Evolutionary conservation across 2,113 vertebrate species (phyloP).

Genomic region (Scomber colias): DNA sequence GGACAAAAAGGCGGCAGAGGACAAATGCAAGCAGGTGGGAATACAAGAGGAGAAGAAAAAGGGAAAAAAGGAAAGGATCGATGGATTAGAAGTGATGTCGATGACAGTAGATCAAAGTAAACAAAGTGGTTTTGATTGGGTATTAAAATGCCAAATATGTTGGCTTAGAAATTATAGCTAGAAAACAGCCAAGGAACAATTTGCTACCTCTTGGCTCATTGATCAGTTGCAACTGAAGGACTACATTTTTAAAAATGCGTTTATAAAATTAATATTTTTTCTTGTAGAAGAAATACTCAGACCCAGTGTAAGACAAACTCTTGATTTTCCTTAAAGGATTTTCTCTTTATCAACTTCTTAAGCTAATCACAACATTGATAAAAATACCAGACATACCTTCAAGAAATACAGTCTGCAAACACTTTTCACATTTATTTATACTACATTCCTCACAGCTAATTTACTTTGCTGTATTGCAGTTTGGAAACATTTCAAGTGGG

Average conservation of each 20-base stretch:
- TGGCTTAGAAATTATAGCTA: background rate
- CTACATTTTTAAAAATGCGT: background rate
- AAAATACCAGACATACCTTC: conserved; percentile 57
- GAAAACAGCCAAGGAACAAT: background rate
- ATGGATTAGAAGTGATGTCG: background rate
- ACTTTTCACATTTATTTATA: conserved; percentile 39
- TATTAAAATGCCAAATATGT: too few relatives aligned
- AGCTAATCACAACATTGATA: conserved; percentile 42
- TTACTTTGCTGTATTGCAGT: background rate
- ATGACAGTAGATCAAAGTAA: background rate
- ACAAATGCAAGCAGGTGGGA: conserved; percentile 94
- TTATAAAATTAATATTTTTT: background rate
- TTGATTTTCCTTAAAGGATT: conserved; percentile 24
- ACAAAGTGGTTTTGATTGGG: background rate
- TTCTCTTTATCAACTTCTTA: conserved; percentile 18
- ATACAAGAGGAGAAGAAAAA: background rate
- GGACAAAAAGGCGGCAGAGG: conserved; percentile 94
- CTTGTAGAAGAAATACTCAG: background rate
- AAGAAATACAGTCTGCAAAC: conserved; percentile 29
- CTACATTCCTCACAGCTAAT: conserved; percentile 17
- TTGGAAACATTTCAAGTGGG: background rate
- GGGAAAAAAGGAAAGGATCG: background rate
- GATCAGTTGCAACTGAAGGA: background rate
- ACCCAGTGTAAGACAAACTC: background rate
- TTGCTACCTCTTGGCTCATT: background rate